These are phyloP conservation scores for Hedychridium roseum DNA, from an alignment of 2,888 invertebrate species.

Conservation along the genomic window DNA sequence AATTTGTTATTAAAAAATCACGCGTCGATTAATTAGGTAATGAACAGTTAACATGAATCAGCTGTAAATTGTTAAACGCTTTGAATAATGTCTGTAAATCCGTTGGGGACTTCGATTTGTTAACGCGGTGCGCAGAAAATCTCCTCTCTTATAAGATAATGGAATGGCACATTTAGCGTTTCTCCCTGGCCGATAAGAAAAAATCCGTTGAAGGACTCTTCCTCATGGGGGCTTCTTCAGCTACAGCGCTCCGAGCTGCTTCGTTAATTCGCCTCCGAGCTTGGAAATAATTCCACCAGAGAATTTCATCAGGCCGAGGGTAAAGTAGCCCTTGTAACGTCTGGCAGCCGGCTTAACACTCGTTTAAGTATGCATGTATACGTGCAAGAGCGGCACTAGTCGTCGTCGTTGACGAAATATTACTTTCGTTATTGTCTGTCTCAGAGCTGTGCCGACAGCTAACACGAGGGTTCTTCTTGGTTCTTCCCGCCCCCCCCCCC, in stretches of 20 bases:
- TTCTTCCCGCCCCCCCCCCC: not conserved
- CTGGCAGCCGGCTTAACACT: slow-evolving; percentile 42
- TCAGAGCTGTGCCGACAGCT: slow-evolving; percentile 25
- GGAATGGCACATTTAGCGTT: no score
- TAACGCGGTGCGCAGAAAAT: no score
- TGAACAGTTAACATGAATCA: no score
- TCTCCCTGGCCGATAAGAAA: slow-evolving; percentile 31
- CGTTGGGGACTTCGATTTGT: no score
- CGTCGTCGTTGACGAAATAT: slow-evolving; percentile 39
- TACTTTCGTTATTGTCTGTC: slow-evolving; percentile 43
- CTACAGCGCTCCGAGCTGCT: slow-evolving; percentile 24
- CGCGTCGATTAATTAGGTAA: no score
- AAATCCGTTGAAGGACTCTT: slow-evolving; percentile 17
- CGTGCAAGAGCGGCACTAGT: slow-evolving; percentile 23
- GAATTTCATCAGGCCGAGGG: slow-evolving; percentile 43
- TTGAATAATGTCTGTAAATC: no score
- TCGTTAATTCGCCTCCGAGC: slow-evolving; percentile 41
- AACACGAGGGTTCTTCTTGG: slow-evolving; percentile 9
- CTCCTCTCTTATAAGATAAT: no score
- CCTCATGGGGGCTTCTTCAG: slow-evolving; percentile 5
- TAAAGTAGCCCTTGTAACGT: slow-evolving; percentile 48
- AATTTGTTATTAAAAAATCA: no score
- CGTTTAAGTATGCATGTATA: slow-evolving; percentile 34
- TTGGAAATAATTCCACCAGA: slow-evolving; percentile 41
- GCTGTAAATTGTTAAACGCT: no score